Conservation (phyloP, 2,797 vertebrate genomes). For the Crax fasciolata region DNA sequence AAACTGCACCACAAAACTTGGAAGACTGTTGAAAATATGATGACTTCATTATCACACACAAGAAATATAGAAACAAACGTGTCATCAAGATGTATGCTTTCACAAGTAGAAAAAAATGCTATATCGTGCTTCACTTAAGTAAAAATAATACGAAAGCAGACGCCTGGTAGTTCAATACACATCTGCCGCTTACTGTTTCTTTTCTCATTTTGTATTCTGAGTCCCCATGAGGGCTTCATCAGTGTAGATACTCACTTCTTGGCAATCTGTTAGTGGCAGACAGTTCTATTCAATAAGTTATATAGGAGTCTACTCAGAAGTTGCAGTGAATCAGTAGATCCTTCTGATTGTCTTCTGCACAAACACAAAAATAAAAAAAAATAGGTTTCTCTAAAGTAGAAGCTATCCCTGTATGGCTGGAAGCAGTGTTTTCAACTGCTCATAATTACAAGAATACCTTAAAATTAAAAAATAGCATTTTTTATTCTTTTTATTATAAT, state of each 20-base stretch:
- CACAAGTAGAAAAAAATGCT: neutral
- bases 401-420: neutral
- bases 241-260: neutral
- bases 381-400: neutral
- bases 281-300: neutral
- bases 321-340: neutral
- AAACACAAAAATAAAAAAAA: neutral
- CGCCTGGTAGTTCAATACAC: fast-evolving
- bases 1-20: neutral
- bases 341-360: neutral
- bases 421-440: neutral
- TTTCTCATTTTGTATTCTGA: neutral
- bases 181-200: neutral
- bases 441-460: neutral
- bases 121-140: neutral
- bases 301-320: neutral
- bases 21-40: neutral
- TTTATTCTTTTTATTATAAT: neutral
- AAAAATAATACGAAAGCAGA: neutral
- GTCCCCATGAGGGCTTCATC: neutral
- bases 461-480: neutral
- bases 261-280: neutral
- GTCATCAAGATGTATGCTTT: neutral
- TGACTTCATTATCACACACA: neutral
- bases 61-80: neutral